phyloP scores from a whole-genome alignment of 2,113 vertebrate species.

The Cottus gobio region DNA sequence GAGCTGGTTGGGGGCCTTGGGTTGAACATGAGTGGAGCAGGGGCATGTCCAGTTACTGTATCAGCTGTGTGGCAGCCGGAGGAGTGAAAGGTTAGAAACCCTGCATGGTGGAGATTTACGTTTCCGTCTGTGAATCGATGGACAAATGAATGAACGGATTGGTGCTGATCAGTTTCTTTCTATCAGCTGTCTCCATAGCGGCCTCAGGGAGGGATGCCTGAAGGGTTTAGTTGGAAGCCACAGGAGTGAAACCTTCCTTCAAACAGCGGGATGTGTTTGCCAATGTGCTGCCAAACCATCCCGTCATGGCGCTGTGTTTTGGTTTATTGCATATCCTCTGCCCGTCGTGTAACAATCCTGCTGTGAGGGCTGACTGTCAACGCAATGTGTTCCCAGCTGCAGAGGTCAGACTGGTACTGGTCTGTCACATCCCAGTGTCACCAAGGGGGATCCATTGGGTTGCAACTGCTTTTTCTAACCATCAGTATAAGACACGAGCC shows the following conservation, averaged over 20 bases:
- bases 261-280: not conserved
- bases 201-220: too few relatives aligned
- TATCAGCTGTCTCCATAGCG: not conserved
- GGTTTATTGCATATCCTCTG: not conserved
- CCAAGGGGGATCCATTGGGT: not conserved
- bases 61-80: not conserved
- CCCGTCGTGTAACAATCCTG: too few relatives aligned
- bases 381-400: not conserved
- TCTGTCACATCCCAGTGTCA: not conserved
- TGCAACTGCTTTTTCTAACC: not conserved
- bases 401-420: not conserved
- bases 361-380: too few relatives aligned
- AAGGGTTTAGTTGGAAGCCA: not conserved
- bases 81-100: not conserved
- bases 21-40: too few relatives aligned
- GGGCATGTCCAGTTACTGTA: not conserved
- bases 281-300: not conserved
- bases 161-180: not conserved
- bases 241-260: not conserved
- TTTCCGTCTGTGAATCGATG: not conserved
- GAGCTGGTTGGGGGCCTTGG: not conserved
- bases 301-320: not conserved
- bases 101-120: conserved; percentile 2
- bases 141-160: not conserved
- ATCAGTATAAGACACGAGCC: not conserved